Base-by-base conservation (phyloP, 2,888 invertebrate species). In the Thumatha senex region DNA sequence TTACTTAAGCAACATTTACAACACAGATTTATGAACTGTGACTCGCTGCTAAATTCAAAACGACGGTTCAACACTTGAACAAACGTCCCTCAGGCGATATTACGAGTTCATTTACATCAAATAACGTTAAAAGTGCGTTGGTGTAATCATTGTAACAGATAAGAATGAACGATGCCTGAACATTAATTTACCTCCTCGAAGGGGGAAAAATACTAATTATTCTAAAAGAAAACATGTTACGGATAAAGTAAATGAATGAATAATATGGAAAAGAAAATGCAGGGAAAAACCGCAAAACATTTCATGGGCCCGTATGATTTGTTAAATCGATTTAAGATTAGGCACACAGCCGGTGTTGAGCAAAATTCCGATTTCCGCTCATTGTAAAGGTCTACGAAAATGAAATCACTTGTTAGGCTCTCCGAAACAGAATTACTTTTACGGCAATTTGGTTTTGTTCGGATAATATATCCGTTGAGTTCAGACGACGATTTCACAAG, bases 331-430 rank as follows among this genome's bases (percentile, higher is more conserved):
- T 79, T 72, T 61, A 60, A 75, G 79, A 82, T 82, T 81, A 79
- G 76, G 63, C 63, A 62, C 69, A 73, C 76, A 75, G 74, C 66
- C 70, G 67, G 72, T 74, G 72, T 76, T 70, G 70, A 69, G 68
- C 72, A 72, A 80, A 84, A 84, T 79, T 74, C 71, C 78, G 77
- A 82, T 84, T 84, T 86, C 84, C 86, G 81, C 60, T 82, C 75
- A 82, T 83, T 81, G 80, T 77, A 67, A 75, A 74, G 80, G 79
- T 72, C 73, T 70, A 69, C 64, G 69, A 71, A 77, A 84, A 83
- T 78, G 76, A 76, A 78, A 82, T 84, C 81, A 78, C 77, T 82
- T 74, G 80, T 74, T 74, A 77, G 72, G 72, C 64, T 74, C 67
- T 61, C 63, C 70, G 74, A 76, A 80, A 80, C 76, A 76, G 78